Conservation (phyloP, 2,888 invertebrate genomes). For the Melikaiella ostensackeni region DNA sequence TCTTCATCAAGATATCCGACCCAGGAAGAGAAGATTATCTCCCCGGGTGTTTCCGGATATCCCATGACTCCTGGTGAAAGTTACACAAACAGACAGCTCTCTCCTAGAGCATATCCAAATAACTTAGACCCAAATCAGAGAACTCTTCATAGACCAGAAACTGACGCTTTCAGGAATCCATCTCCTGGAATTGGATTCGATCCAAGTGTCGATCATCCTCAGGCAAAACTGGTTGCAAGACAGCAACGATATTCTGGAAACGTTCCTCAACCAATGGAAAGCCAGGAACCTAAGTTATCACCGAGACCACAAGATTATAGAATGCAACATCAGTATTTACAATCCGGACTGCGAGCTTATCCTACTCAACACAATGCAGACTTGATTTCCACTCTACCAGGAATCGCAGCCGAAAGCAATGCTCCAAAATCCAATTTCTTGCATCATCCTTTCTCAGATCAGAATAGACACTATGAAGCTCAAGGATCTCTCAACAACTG, state of each 20-base stretch:
- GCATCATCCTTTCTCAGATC: conserved; percentile 11
- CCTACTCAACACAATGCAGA: background rate
- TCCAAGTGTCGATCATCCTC: conserved; percentile 51
- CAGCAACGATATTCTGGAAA: conserved; percentile 61
- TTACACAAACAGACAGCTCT: conserved; percentile 64
- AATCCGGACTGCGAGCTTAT: background rate
- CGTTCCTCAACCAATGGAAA: conserved; percentile 59
- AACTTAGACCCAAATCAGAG: conserved; percentile 63
- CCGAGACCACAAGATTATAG: conserved; percentile 60
- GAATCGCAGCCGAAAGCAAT: background rate
- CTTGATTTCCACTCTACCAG: background rate
- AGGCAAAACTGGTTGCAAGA: conserved; percentile 58
- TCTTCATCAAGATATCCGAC: conserved; percentile 55
- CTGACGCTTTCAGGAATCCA: conserved; percentile 52
- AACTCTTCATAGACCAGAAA: conserved; percentile 52
- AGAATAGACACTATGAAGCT: background rate
- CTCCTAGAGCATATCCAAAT: conserved; percentile 63
- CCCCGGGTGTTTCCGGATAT: conserved; percentile 70
- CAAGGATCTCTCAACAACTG: background rate
- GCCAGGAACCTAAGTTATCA: conserved; percentile 54
- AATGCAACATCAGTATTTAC: conserved; percentile 58
- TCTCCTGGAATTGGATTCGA: conserved; percentile 51
- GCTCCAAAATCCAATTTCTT: background rate
- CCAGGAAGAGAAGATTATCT: conserved; percentile 67
- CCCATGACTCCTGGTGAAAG: conserved; percentile 61